phyloP scores from a whole-genome alignment of 2,888 invertebrate species.

The Tenthredo mesomela region DNA sequence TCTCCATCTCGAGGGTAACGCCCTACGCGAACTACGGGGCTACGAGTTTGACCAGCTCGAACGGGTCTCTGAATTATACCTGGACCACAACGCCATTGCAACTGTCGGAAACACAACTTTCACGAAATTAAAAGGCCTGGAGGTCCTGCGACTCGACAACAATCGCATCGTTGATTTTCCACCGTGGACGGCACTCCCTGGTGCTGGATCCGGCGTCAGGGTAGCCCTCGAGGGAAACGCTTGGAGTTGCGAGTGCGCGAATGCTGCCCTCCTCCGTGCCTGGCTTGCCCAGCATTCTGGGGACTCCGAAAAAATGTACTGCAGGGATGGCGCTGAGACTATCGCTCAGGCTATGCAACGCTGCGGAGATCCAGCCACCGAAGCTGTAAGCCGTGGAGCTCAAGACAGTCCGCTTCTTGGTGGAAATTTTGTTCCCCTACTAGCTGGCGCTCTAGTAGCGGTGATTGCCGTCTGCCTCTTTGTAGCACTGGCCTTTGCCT shows the following conservation, averaged over 20 bases:
- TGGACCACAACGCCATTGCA: conserved; percentile 87
- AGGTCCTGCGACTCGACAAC: conserved; percentile 87
- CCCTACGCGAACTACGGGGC: conserved; percentile 85
- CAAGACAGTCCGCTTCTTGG: conserved; percentile 84
- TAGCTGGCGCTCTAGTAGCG: conserved; percentile 86
- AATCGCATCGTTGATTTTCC: conserved; percentile 89
- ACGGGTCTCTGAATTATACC: conserved; percentile 86
- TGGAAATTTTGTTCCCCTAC: conserved; percentile 87
- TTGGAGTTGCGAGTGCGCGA: conserved; percentile 91
- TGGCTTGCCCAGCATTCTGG: conserved; percentile 86
- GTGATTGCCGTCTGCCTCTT: conserved; percentile 85
- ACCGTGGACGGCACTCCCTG: conserved; percentile 84
- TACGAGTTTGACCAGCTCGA: conserved; percentile 89
- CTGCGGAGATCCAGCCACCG: conserved; percentile 85
- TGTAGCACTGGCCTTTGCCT: conserved; percentile 86
- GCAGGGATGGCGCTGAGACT: conserved; percentile 81
- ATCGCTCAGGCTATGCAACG: conserved; percentile 80
- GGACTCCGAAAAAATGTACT: conserved; percentile 86
- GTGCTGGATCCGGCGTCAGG: conserved; percentile 80
- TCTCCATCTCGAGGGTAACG: conserved; percentile 89
- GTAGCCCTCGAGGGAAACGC: conserved; percentile 88
- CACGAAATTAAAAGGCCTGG: conserved; percentile 85
- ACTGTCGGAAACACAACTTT: conserved; percentile 89
- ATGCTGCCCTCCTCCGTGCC: conserved; percentile 84
- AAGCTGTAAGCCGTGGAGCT: conserved; percentile 84